These are phyloP conservation scores for Diarsia rubi DNA, from an alignment of 2,888 invertebrate species.

Conservation along the genomic window DNA sequence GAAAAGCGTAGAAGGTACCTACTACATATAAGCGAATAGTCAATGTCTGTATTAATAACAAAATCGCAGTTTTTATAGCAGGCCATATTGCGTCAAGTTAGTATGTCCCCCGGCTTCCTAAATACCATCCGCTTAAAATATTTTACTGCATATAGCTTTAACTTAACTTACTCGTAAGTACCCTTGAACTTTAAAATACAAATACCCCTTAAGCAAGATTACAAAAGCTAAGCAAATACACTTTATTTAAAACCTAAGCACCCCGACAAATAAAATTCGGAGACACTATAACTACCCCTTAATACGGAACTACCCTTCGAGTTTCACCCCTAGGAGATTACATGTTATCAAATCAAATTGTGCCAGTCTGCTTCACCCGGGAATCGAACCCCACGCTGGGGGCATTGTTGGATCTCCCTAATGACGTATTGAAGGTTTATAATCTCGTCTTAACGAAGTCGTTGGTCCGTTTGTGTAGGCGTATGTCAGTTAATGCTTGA, in stretches of 20 bases:
- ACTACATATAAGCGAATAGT: too few species aligned
- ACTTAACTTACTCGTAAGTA: conserved; percentile 23
- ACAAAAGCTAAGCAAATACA: conserved; percentile 63
- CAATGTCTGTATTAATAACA: not conserved
- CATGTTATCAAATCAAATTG: conserved; percentile 75
- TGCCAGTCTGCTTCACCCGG: conserved; percentile 74
- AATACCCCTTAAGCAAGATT: conserved; percentile 51
- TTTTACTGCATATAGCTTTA: conserved; percentile 16
- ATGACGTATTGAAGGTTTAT: conserved; percentile 60
- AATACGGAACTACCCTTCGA: conserved; percentile 34
- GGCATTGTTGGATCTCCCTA: conserved; percentile 48
- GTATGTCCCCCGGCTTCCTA: not conserved
- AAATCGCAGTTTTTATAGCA: too few species aligned
- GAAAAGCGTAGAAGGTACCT: not conserved
- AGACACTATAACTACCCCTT: conserved; percentile 44
- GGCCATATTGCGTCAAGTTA: not conserved
- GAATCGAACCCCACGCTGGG: conserved; percentile 62
- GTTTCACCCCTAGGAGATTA: conserved; percentile 67
- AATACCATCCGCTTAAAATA: not conserved
- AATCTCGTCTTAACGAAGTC: conserved; percentile 58
- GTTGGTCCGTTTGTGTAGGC: conserved; percentile 32
- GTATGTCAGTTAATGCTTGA: conserved; percentile 38
- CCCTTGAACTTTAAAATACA: conserved; percentile 37
- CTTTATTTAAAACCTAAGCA: conserved; percentile 50
- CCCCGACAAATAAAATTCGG: conserved; percentile 48